phyloP scores from a whole-genome alignment of 2,113 vertebrate genomes.

The Microcebus jonahi region DNA sequence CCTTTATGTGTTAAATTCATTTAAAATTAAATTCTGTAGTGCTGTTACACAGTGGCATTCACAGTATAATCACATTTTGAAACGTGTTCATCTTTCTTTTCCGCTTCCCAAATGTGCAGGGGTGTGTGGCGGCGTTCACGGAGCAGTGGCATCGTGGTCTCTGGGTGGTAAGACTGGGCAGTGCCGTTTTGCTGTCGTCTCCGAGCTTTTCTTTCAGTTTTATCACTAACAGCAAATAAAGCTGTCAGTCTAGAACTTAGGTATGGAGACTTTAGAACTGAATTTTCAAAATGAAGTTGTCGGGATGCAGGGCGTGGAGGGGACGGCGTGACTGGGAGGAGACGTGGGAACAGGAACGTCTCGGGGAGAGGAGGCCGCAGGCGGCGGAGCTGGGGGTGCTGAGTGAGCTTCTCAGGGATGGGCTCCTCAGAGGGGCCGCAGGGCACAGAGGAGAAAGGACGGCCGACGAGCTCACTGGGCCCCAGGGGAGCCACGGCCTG shows the following conservation, averaged over 20 bases:
- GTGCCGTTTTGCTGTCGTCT: not conserved
- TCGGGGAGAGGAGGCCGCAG: not conserved
- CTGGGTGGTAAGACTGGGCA: not conserved
- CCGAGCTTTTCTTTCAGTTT: not conserved
- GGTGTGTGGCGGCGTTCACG: not conserved
- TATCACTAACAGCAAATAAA: not conserved
- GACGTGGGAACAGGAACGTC: not conserved
- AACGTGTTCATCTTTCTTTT: not conserved
- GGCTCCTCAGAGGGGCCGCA: too few species aligned
- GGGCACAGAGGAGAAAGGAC: too few species aligned
- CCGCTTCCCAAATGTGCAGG: not conserved
- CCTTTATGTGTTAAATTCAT: not conserved
- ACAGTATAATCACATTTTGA: not conserved
- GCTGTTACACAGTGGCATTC: accelerated
- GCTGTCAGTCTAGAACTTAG: not conserved
- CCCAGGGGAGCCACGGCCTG: too few species aligned
- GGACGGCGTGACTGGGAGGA: not conserved
- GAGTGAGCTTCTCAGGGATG: too few species aligned
- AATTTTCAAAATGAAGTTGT: not conserved
- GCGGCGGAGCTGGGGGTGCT: too few species aligned
- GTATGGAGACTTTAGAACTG: not conserved
- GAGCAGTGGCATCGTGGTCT: not conserved
- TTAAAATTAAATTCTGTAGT: not conserved
- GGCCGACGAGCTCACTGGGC: too few species aligned
- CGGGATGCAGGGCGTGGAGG: not conserved